Percentiles rank a stretch among this genome's conserved stretches.
phyloP scores from a whole-genome alignment of 2,113 vertebrate genomes.

The Amphiprion percula region DNA sequence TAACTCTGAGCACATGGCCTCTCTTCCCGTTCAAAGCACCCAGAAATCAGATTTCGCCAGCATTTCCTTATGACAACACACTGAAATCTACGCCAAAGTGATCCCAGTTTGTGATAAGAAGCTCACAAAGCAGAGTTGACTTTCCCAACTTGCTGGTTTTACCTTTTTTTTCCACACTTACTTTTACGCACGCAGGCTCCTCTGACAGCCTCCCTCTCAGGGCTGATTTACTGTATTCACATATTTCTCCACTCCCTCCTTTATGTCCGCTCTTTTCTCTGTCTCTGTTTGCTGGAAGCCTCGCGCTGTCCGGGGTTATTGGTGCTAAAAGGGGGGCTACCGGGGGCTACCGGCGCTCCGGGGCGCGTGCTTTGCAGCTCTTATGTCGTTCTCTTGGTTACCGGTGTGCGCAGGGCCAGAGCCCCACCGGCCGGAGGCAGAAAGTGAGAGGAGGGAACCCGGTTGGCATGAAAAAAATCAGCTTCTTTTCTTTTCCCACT shows the following conservation, averaged over 20 bases:
- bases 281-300: constrained; percentile 84
- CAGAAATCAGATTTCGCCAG: constrained; percentile 24
- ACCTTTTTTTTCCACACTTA: constrained; percentile 26
- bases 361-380: constrained; percentile 85
- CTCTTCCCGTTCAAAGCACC: constrained; percentile 24
- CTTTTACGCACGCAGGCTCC: constrained; percentile 52
- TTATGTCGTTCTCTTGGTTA: constrained; percentile 87
- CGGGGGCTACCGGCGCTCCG: constrained; percentile 80
- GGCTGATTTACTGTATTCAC: constrained; percentile 90
- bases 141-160: constrained; percentile 33
- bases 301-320: constrained; percentile 81
- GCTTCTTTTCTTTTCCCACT: constrained; percentile 24
- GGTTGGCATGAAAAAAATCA: not conserved
- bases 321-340: constrained; percentile 70
- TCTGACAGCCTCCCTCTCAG: constrained; percentile 86
- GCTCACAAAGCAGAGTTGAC: not conserved
- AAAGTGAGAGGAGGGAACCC: constrained; percentile 18
- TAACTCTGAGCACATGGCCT: constrained; percentile 22
- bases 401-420: constrained; percentile 76
- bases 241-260: constrained; percentile 79
- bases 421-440: constrained; percentile 57
- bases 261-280: constrained; percentile 77
- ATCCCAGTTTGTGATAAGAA: not conserved
- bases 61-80: constrained; percentile 2
- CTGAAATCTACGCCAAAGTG: not conserved